Evolutionary conservation across 2,113 vertebrate species (phyloP).

Genomic region (Laterallus jamaicensis): DNA sequence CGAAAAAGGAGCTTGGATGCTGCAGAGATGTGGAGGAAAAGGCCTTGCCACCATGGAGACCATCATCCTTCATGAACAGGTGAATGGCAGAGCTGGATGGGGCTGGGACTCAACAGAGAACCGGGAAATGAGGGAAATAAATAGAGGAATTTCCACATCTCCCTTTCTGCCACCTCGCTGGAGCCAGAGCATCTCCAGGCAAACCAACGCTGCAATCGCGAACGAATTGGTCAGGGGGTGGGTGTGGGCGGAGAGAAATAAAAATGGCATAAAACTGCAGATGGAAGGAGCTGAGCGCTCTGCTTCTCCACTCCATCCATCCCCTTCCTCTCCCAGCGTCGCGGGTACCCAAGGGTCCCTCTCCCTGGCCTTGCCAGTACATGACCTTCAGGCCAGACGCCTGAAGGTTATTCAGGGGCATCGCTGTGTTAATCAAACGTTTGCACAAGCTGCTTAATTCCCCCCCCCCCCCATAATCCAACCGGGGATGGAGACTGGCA

Average conservation of each 20-base stretch:
- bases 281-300: not conserved
- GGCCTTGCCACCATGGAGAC: not conserved
- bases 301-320: not conserved
- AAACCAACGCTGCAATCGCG: not conserved
- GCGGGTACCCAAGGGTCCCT: not conserved
- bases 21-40: not conserved
- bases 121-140: not conserved
- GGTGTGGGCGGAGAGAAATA: not conserved
- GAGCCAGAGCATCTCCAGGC: not conserved
- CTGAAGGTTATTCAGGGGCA: constrained; percentile 46
- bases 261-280: not conserved
- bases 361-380: fast-evolving
- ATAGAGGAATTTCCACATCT: constrained; percentile 22
- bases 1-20: not conserved
- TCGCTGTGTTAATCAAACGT: not conserved
- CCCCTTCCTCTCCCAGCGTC: not conserved
- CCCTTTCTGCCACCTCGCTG: not conserved
- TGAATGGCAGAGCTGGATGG: not conserved
- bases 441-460: not conserved
- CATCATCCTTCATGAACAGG: not conserved
- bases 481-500: not conserved
- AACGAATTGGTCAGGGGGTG: not conserved
- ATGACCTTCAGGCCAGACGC: not conserved
- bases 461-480: not conserved
- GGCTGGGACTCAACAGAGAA: not conserved